These are phyloP conservation scores for Idaea biselata DNA, from an alignment of 2,888 invertebrate genomes.

Conservation along the genomic window DNA sequence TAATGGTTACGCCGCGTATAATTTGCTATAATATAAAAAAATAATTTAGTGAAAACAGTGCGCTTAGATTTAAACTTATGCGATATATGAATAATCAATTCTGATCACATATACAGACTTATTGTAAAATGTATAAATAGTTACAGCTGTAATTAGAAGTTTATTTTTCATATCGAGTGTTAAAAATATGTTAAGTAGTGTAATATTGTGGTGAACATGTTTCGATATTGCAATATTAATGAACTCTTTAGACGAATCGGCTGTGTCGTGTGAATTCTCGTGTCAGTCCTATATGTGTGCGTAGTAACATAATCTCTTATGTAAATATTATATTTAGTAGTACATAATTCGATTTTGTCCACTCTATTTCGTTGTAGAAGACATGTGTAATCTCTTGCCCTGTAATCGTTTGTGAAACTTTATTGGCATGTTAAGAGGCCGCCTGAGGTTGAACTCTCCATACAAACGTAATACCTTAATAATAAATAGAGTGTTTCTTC, in stretches of 20 bases:
- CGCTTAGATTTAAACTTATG: conserved; percentile 69
- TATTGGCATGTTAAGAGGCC: conserved; percentile 4
- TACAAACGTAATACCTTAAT: too few species aligned
- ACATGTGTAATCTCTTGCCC: conserved; percentile 40
- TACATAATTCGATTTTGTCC: conserved; percentile 17
- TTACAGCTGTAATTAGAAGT: conserved; percentile 80
- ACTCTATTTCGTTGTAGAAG: conserved; percentile 26
- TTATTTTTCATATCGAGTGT: conserved; percentile 81
- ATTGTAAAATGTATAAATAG: conserved; percentile 79
- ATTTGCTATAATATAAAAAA: conserved; percentile 59
- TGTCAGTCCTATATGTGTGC: conserved; percentile 62
- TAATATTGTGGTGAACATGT: conserved; percentile 69
- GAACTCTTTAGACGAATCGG: conserved; percentile 73
- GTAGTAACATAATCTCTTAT: conserved; percentile 52
- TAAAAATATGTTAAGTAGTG: conserved; percentile 77
- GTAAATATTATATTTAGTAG: conserved; percentile 56
- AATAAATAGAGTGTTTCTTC: too few species aligned
- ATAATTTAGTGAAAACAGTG: conserved; percentile 61
- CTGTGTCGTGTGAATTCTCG: conserved; percentile 74
- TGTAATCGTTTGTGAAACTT: conserved; percentile 23
- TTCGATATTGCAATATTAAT: conserved; percentile 71
- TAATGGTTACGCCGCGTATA: conserved; percentile 47
- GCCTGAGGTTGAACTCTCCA: too few species aligned
- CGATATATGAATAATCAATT: conserved; percentile 54
- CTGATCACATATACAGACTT: conserved; percentile 63